A percentile compares a stretch with the other conserved stretches of the same genome.
These are phyloP conservation scores for Istiophorus platypterus DNA, from an alignment of 2,113 vertebrate species.

Conservation along the genomic window DNA sequence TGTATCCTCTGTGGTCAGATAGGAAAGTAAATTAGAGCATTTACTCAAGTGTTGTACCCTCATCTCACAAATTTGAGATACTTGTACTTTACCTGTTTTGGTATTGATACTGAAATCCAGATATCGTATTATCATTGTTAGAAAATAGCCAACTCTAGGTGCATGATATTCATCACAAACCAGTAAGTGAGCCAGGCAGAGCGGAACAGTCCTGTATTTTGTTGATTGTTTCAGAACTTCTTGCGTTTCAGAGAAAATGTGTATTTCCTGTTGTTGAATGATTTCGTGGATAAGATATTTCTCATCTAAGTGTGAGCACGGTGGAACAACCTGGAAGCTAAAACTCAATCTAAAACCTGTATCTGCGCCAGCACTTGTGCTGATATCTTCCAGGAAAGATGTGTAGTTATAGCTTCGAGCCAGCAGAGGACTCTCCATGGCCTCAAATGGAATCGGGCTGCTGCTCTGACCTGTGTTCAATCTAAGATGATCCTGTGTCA, in stretches of 20 bases:
- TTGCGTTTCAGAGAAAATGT: background rate
- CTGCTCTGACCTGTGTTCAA: background rate
- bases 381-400: conserved; percentile 2
- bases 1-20: no score
- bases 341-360: conserved; percentile 23
- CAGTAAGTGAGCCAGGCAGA: no score
- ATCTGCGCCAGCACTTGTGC: background rate
- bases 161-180: no score
- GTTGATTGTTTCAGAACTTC: background rate
- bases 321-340: background rate
- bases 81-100: no score
- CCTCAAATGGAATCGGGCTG: conserved; percentile 29
- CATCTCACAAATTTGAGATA: no score
- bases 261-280: background rate
- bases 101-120: no score
- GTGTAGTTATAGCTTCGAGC: conserved; percentile 36
- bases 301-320: background rate
- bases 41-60: no score
- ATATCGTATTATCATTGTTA: no score
- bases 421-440: conserved; percentile 66
- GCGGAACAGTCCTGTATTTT: no score
- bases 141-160: no score
- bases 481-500: conserved; percentile 3
- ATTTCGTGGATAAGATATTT: background rate
- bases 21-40: no score